Evolutionary conservation across 2,113 vertebrate species (phyloP), one percentile per base, ranked within the genome.

Genomic region (Phyllostomus discolor): DNA sequence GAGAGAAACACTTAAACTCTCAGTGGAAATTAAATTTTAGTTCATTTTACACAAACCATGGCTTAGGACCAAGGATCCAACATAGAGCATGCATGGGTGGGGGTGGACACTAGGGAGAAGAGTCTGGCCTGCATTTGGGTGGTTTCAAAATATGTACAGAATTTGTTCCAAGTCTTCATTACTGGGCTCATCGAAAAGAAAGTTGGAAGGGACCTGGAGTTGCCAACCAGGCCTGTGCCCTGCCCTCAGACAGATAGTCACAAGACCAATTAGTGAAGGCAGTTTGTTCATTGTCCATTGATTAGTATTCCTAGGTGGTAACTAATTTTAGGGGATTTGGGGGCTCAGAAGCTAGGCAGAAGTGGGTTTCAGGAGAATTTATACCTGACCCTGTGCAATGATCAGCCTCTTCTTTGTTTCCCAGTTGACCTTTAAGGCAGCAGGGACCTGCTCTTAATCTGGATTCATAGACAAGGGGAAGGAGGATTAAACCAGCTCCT

Each of bases 21-120:
- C 73, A 86, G 33, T 97, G 54, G 86, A 97, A 88, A 93, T 95
- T 93, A 93, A 93, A 89, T 95, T 95, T 91, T 62, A 83, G 79
- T 26, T 70, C 62, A 82, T 91, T 96, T 92, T 96, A 57, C 20
- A 70, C 41, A 76, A 92, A 83, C 59, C 17, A 11, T 88, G 67
- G 67, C 73, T 94, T 28, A 82, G 66, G 62, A 76, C 62, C 89
- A 96, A 86, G 69, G 35, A 66, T 90, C 78, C 28, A 78, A 94
- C 76, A 67, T 28, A 85, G n/a, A 88, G 75, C 66, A 69, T 88
- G 41, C 48, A 4, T 88, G 35, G 14, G 54, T 62, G 16, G 3
- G 41, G 52, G 7, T 69, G 14, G 66, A 59, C 41, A 43, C 10
- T 31, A 35, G 90, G 52, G 48, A 59, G 28, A 89, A 81, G n/a